phyloP scores from a whole-genome alignment of 2,797 vertebrate genomes.

The Aphelocoma californica region DNA sequence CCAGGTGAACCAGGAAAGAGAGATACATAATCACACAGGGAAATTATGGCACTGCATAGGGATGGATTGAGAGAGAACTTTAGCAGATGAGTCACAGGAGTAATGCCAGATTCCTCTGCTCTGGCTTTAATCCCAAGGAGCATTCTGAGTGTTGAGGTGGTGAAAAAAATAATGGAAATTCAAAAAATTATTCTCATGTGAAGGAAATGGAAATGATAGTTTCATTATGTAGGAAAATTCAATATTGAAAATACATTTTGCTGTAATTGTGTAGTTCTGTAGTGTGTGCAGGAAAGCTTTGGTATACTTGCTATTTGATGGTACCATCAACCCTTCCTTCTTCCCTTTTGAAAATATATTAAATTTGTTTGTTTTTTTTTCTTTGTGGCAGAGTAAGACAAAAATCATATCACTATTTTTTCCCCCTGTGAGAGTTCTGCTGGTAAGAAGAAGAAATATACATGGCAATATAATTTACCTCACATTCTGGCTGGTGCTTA shows the following conservation, averaged over 20 bases:
- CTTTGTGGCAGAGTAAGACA: neutral
- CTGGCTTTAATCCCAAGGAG: neutral
- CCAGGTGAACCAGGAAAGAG: neutral
- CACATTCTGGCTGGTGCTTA: neutral
- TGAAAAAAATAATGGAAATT: neutral
- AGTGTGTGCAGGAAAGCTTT: neutral
- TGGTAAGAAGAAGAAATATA: neutral
- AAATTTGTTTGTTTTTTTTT: neutral
- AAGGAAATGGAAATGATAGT: neutral
- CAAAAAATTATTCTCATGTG: neutral
- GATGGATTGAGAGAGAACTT: neutral
- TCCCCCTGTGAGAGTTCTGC: neutral
- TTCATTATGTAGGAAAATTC: neutral
- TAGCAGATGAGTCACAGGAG: neutral
- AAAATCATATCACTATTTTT: neutral
- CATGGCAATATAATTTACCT: neutral
- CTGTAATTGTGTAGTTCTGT: neutral
- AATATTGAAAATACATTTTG: neutral
- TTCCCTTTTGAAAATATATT: neutral
- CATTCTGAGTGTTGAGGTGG: neutral
- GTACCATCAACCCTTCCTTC: neutral
- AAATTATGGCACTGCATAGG: neutral
- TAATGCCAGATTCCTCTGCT: neutral
- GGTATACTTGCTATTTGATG: neutral
- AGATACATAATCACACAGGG: neutral